These are phyloP conservation scores for Harpegnathos saltator DNA, from an alignment of 1,140 invertebrate species.

Conservation along the genomic window DNA sequence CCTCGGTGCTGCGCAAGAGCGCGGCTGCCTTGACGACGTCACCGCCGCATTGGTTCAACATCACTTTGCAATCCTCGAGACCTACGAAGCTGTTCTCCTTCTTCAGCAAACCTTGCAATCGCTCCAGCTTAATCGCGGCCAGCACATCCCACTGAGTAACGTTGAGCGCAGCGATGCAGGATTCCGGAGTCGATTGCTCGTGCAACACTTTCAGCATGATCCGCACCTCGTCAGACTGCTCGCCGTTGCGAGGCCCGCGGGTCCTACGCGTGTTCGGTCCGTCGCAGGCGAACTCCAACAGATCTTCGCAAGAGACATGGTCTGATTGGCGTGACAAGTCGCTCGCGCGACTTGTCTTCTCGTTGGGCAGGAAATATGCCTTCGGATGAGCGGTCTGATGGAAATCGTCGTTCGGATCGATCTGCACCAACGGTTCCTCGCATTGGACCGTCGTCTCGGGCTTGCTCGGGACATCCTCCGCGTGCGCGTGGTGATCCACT, in stretches of 20 bases:
- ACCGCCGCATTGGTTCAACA: conserved; percentile 82
- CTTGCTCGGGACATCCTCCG: conserved; percentile 36
- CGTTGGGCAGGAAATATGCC: conserved; percentile 33
- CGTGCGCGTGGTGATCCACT: conserved; percentile 30
- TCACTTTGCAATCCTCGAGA: conserved; percentile 82
- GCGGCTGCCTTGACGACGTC: conserved; percentile 83
- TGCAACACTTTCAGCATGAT: conserved; percentile 96
- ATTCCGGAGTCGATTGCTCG: conserved; percentile 91
- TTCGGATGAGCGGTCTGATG: conserved; percentile 14
- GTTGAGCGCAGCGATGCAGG: conserved; percentile 93
- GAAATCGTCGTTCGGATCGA: conserved; percentile 43
- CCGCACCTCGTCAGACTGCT: conserved; percentile 95
- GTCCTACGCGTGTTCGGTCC: conserved; percentile 89
- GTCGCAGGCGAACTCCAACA: conserved; percentile 95
- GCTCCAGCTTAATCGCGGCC: conserved; percentile 94
- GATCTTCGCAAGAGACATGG: conserved; percentile 96
- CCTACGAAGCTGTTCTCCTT: conserved; percentile 82
- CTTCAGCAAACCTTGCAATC: conserved; percentile 89
- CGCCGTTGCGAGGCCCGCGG: conserved; percentile 91
- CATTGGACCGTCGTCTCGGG: not conserved
- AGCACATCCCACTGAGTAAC: conserved; percentile 95
- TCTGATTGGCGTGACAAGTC: conserved; percentile 86
- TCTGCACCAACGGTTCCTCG: conserved; percentile 45
- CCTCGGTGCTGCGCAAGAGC: conserved; percentile 80
- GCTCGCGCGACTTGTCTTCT: conserved; percentile 60